These are phyloP conservation scores for Hydrophis major DNA, from an alignment of 2,797 vertebrate species.

Conservation along the genomic window DNA sequence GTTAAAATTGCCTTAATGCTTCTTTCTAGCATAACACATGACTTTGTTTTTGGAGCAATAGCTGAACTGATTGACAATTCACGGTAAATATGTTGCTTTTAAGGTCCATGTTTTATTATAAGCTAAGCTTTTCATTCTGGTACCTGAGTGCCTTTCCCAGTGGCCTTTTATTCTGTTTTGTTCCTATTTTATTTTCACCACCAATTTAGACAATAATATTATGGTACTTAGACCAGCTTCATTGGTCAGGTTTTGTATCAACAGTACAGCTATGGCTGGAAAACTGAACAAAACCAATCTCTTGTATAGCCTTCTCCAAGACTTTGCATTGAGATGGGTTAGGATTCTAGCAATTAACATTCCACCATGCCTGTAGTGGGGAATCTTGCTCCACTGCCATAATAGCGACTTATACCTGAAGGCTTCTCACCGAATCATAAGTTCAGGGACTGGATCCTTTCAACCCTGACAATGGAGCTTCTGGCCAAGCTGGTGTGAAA, in stretches of 20 bases:
- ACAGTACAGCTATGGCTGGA: neutral
- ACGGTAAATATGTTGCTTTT: slow-evolving; percentile 36
- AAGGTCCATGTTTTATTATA: neutral
- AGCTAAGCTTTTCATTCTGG: neutral
- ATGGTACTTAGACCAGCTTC: neutral
- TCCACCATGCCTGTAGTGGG: neutral
- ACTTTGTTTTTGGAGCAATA: slow-evolving; percentile 61
- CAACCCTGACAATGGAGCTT: neutral
- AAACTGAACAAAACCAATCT: neutral
- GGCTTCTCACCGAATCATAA: neutral
- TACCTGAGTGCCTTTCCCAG: neutral
- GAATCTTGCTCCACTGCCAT: neutral
- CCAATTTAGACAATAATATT: neutral
- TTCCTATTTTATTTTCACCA: neutral
- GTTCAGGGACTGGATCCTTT: neutral
- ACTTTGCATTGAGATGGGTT: neutral
- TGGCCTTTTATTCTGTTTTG: neutral
- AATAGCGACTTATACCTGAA: neutral
- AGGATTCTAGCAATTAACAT: neutral
- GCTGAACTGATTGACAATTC: slow-evolving; percentile 61
- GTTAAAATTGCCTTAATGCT: slow-evolving; percentile 6
- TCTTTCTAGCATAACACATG: slow-evolving; percentile 46
- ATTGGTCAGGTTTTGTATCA: neutral
- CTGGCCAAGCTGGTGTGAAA: neutral
- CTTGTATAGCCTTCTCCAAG: neutral